Evolutionary conservation across 2,797 vertebrate genomes (phyloP).

Genomic region (Sebastes nivosus): DNA sequence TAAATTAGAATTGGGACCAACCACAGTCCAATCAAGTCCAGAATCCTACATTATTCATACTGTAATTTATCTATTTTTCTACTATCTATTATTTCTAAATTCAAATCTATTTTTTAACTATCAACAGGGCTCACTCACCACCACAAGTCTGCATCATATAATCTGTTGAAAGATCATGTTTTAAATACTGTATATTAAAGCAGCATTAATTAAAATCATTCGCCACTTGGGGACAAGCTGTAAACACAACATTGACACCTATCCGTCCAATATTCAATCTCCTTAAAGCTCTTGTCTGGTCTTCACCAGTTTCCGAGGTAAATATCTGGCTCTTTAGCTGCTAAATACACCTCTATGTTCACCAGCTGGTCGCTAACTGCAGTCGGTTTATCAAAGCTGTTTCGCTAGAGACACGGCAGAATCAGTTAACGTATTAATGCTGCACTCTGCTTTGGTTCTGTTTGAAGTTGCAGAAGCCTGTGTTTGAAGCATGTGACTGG

Average conservation of each 20-base stretch:
- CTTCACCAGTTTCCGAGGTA: background rate
- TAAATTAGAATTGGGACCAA: background rate
- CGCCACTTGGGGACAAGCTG: background rate
- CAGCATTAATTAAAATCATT: background rate
- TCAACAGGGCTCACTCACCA: background rate
- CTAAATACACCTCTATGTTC: background rate
- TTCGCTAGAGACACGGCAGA: background rate
- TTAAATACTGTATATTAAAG: background rate
- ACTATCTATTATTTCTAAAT: too few species aligned
- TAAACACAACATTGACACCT: background rate
- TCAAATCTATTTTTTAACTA: too few species aligned
- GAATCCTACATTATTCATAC: too few species aligned
- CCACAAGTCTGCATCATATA: background rate
- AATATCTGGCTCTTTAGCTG: background rate
- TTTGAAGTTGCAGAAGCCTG: background rate
- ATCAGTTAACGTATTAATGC: background rate
- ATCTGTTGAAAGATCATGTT: background rate
- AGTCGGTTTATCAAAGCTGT: background rate
- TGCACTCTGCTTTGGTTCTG: background rate
- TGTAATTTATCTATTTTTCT: too few species aligned
- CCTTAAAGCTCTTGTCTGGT: background rate
- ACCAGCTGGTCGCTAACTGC: background rate
- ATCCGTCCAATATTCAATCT: background rate
- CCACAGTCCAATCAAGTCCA: background rate
- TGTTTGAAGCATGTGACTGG: background rate